Base-by-base conservation (phyloP, 1,140 invertebrate species). In the Aphelinus certus region DNA sequence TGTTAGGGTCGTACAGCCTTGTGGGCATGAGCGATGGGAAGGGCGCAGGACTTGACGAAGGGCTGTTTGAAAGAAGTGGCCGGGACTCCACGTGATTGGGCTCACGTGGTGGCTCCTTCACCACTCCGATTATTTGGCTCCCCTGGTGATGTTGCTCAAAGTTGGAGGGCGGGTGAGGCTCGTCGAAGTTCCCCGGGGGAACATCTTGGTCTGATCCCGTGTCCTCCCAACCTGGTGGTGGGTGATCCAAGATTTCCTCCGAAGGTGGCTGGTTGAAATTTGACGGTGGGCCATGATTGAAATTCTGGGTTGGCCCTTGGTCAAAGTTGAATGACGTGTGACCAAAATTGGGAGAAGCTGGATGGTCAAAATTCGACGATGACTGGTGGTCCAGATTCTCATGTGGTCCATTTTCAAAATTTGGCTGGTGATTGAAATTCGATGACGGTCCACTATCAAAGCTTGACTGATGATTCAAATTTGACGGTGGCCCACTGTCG, bases 21-120 rank as follows among this genome's bases (percentile, higher is more conserved):
- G 49, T 75, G 63, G 4, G 6, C 64, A 48, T 71, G 7, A 49
- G 9, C 26, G 26, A 26, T 26, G 26, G 26, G 26, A 26, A 26
- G 26, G 26, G 26, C 3, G 10, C 10, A 1, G 6, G 43, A n/a
- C 3, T 67, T 1, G 69, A 62, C 0, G 26, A 26, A 0, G 4
- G 55, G 49, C 69, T 72, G 47, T 66, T 64, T 6, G 68, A 45
- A 6, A n/a, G 58, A 0, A 76, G 57, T 7, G 75, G 75, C 9
- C 60, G 58, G 4, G 75, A 76, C 60, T 76, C 70, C 1, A 58
- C 75, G 5, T 73, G 70, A 10, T 69, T 58, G 0, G 64, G 49
- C 3, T n/a, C 58, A 10, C 45, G 49, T 9, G 68, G 61, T 3
- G 55, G 57, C 7, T 61, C 71, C 42, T 71, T 72, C 7, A 72